Evolutionary conservation across 2,888 invertebrate genomes (phyloP).

Genomic region (Hesperia comma): DNA sequence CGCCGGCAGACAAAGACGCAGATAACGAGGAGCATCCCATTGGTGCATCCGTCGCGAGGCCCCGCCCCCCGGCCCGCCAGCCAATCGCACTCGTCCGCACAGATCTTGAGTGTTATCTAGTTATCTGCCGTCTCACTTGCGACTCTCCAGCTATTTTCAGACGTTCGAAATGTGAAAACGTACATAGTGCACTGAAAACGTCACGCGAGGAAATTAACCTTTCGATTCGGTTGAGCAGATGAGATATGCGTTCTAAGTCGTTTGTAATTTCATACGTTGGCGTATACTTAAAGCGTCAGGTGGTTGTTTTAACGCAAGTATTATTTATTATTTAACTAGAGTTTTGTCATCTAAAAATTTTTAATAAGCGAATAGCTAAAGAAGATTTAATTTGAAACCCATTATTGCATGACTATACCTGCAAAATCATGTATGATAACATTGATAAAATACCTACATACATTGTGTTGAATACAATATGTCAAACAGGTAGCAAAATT

Average conservation of each 20-base stretch:
- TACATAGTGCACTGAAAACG: slow-evolving; percentile 25
- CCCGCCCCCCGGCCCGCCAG: slow-evolving; percentile 70
- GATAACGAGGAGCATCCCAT: slow-evolving; percentile 83
- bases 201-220: slow-evolving; percentile 27
- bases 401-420: neutral
- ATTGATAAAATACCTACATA: too few relatives aligned
- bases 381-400: neutral
- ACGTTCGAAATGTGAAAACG: slow-evolving; percentile 45
- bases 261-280: slow-evolving; percentile 29
- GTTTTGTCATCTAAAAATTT: too few relatives aligned
- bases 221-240: slow-evolving; percentile 18
- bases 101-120: slow-evolving; percentile 84
- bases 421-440: neutral
- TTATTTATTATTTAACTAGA: too few relatives aligned
- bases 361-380: too few relatives aligned
- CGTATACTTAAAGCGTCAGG: too few relatives aligned
- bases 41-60: slow-evolving; percentile 83
- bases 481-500: slow-evolving; percentile 43
- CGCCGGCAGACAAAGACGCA: slow-evolving; percentile 83
- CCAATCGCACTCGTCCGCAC: slow-evolving; percentile 75
- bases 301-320: too few relatives aligned
- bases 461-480: neutral
- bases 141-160: slow-evolving; percentile 72
- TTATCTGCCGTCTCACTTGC: slow-evolving; percentile 82
- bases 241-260: slow-evolving; percentile 17